These are phyloP conservation scores for Dryobates pubescens DNA, from an alignment of 2,797 vertebrate genomes.

Conservation along the genomic window DNA sequence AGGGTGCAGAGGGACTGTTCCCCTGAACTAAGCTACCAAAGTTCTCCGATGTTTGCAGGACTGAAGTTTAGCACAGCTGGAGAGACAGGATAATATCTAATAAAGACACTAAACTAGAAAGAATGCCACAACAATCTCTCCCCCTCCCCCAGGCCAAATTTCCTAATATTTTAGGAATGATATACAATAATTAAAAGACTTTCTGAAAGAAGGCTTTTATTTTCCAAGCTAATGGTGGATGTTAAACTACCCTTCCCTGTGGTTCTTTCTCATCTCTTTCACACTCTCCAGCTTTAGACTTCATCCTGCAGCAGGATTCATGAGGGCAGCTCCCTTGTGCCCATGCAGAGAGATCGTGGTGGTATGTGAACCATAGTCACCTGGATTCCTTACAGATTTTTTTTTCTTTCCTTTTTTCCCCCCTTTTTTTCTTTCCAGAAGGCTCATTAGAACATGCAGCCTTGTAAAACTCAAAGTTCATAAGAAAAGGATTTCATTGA, in stretches of 20 bases:
- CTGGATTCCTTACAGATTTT: slow-evolving; percentile 55
- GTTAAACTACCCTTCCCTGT: slow-evolving; percentile 19
- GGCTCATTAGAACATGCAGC: slow-evolving; percentile 43
- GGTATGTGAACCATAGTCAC: slow-evolving; percentile 28
- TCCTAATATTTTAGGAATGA: slow-evolving; percentile 56
- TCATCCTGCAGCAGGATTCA: slow-evolving; percentile 19
- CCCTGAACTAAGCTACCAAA: background rate
- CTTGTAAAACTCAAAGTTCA: slow-evolving; percentile 22
- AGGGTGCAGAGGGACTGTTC: background rate
- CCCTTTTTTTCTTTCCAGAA: slow-evolving; percentile 13
- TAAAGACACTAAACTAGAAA: slow-evolving; percentile 1
- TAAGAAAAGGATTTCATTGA: slow-evolving; percentile 16
- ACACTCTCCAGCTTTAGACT: slow-evolving; percentile 25
- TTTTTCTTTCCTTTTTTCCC: background rate
- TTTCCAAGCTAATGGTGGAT: background rate
- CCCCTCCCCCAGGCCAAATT: slow-evolving; percentile 25
- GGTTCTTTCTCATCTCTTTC: slow-evolving; percentile 35
- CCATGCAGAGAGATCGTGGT: slow-evolving; percentile 36
- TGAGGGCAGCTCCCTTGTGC: slow-evolving; percentile 28
- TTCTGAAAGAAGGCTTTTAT: background rate
- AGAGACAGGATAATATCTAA: background rate
- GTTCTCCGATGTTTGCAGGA: background rate
- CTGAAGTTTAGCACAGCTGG: background rate
- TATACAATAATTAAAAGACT: slow-evolving; percentile 47
- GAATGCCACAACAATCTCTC: background rate